These are phyloP conservation scores for Corythornis madagascariensis DNA, from an alignment of 2,113 vertebrate species.

Conservation along the genomic window DNA sequence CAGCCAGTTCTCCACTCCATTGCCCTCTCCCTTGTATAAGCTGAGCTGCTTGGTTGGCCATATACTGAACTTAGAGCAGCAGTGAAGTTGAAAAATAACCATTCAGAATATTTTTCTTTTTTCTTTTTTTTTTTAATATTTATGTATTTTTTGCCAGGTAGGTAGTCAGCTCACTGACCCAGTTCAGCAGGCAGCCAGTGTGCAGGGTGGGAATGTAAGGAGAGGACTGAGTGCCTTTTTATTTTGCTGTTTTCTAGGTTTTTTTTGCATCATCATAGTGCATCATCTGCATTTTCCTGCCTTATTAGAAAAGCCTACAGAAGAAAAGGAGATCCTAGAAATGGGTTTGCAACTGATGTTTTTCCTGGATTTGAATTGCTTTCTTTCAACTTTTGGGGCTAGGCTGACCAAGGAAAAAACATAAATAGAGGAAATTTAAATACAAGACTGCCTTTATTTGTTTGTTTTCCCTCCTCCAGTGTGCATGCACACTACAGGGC, in stretches of 20 bases:
- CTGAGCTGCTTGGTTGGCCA: neutral
- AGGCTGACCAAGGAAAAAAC: neutral
- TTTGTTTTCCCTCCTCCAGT: accelerated
- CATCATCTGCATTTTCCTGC: neutral
- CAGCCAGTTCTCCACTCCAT: neutral
- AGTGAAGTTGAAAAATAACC: neutral
- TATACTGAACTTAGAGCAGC: neutral
- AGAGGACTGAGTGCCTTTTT: neutral
- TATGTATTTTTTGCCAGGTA: neutral
- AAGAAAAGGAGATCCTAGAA: neutral
- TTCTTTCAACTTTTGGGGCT: neutral
- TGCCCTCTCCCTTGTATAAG: neutral
- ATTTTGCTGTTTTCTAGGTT: neutral
- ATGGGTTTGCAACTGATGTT: neutral
- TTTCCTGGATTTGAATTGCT: neutral
- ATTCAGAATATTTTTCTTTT: neutral
- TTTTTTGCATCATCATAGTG: neutral
- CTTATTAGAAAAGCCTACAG: neutral
- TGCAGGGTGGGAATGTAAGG: neutral
- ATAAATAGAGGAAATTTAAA: neutral
- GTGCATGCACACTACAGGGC: neutral
- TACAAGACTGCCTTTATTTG: neutral
- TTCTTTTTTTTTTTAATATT: neutral
- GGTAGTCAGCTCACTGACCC: neutral
- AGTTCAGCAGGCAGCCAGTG: neutral